Conservation (phyloP, 2,797 vertebrate genomes). For the Potorous gilbertii region DNA sequence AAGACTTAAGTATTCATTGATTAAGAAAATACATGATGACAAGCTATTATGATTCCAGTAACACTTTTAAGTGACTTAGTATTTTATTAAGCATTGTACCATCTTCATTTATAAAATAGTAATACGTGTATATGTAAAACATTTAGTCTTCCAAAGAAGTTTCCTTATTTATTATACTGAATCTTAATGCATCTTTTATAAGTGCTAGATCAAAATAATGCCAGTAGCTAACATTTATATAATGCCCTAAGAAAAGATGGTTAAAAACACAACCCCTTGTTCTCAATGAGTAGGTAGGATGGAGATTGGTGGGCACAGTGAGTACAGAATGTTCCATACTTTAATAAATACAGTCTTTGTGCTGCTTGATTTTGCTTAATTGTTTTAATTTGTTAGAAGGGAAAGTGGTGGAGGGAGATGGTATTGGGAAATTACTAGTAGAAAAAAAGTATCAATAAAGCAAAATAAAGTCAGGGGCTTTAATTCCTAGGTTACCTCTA, state of each 20-base stretch:
- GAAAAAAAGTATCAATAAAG: background rate
- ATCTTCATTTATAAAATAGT: background rate
- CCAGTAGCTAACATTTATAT: background rate
- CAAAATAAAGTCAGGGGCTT: background rate
- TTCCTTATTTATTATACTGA: background rate
- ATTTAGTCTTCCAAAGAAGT: background rate
- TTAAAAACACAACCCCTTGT: background rate
- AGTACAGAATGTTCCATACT: background rate
- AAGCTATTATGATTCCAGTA: background rate
- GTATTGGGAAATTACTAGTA: background rate
- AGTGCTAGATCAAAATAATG: background rate
- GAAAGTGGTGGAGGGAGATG: background rate
- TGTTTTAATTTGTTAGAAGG: background rate
- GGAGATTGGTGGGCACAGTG: background rate
- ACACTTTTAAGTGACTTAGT: background rate
- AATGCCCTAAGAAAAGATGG: background rate
- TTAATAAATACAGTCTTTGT: background rate
- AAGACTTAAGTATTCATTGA: background rate
- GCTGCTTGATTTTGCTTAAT: background rate
- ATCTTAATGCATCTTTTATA: background rate
- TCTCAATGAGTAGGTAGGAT: background rate
- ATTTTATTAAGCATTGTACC: background rate
- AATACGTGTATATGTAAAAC: background rate
- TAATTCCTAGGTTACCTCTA: background rate
- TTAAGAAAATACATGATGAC: background rate